Evolutionary conservation across 1,140 invertebrate species (phyloP), one percentile per base, ranked within the genome.

Genomic region (Sycophaga agraensis): DNA sequence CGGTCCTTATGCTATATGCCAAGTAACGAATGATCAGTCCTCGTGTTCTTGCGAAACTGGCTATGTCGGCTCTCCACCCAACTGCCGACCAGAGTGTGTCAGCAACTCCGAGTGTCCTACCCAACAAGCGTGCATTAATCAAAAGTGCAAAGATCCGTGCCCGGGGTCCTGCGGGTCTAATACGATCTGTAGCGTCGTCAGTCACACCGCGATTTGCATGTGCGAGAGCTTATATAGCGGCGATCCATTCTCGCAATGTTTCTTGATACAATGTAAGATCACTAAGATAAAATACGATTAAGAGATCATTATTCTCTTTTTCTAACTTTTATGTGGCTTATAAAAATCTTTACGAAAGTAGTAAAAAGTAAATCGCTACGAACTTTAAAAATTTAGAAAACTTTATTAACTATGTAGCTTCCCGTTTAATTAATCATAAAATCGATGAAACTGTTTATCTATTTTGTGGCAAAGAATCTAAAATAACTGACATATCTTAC

Each of bases 101-200:
- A 76, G 79, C 64, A 89, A 83, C 65, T 82, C 85, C 28, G 88
- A 91, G 71, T 89, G 88, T 69, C 63, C 82, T 4, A 74, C 81
- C 26, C 82, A 84, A n/a, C 78, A 84, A 62, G 87, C 88, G 0
- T 91, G 89, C 68, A 79, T 88, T 1, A 86, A 86, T 70, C 82
- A 87, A 62, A 89, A 88, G 77, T 91, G 89, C 70, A 78, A 76
- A 64, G 84, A 91, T 72, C 88, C 88, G n/a, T 90, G 89, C 66
- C 73, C 77, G 14, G 84, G 85, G 2, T 82, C 87, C 1, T 91
- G 89, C 70, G 89, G 89, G 14, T 66, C 68, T 26, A 84, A 85
- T 64, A 83, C 86, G 14, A 75, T 83, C 50, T 89, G 88, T 71
- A 79, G 81, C 31, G 86, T 87, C 21, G 80, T 87, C 0, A 86